Conservation (phyloP, 2,888 invertebrate genomes). For the Phalangium opilio region DNA sequence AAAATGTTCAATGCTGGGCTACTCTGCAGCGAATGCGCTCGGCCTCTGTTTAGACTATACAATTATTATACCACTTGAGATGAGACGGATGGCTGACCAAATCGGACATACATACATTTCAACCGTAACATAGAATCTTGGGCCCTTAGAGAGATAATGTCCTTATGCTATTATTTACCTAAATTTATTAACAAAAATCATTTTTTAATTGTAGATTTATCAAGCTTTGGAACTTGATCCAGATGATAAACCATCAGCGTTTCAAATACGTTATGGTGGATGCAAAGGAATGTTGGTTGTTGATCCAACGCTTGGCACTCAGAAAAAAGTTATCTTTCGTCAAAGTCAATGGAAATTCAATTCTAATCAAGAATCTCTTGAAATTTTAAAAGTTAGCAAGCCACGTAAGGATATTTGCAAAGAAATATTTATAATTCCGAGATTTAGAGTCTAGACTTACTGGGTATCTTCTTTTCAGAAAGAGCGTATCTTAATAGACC, state of each 20-base stretch:
- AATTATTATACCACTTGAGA: too few relatives aligned
- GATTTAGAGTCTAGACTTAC: not conserved
- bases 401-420: conserved; percentile 21
- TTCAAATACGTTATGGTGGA: conserved; percentile 20
- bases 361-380: conserved; percentile 17
- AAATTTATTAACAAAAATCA: too few relatives aligned
- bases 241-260: conserved; percentile 16
- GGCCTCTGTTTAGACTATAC: too few relatives aligned
- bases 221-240: not conserved
- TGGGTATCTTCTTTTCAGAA: conserved; percentile 4
- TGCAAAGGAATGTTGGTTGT: conserved; percentile 23
- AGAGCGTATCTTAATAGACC: conserved; percentile 21
- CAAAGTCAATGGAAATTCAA: conserved; percentile 22
- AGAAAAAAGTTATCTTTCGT: conserved; percentile 13
- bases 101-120: too few relatives aligned
- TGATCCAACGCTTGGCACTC: conserved; percentile 5
- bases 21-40: too few relatives aligned
- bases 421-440: too few relatives aligned
- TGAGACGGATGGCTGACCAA: too few relatives aligned
- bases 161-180: too few relatives aligned
- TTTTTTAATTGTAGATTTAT: conserved; percentile 1
- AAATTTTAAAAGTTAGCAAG: conserved; percentile 23
- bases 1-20: too few relatives aligned
- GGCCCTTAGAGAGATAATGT: too few relatives aligned
- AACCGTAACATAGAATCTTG: too few relatives aligned